Base-by-base conservation (phyloP, 1,140 invertebrate species). In the Drosophila orena region DNA sequence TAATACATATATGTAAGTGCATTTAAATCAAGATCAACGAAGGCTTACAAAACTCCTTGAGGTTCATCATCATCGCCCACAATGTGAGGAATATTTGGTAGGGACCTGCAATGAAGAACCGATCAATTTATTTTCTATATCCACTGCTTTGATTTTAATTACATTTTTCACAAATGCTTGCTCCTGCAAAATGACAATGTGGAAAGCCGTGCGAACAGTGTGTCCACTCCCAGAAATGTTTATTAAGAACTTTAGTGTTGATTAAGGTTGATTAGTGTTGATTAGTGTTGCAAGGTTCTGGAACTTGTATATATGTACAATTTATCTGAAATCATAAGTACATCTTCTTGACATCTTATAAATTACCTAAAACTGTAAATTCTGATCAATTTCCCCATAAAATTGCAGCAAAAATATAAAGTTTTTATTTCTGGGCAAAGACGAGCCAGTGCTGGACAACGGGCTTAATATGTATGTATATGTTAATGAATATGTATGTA, bases 11-110 rank as follows among this genome's bases (percentile, higher is more conserved):
- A 11, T 43, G 10, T 15, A 11, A 12, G 1, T 44, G 8, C 0
- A 4, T 17, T 4, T 4, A 20, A 4, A 20, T 4, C 17, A 14
- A 46, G 2, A 14, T 1, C 7, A 46, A 46, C 2, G n/a, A 11
- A 15, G 24, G 15, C 47, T 34, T 50, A 34, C 47, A 17, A 5
- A 50, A n/a, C 7, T 17, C 15, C 46, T 30, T 30, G n/a, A 7
- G 14, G 2, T 4, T 49, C 49, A 6, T 52, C 49, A 35, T 52
- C 49, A 35, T 52, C 49, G 30, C 49, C 49, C 15, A 52, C 49
- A 35, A 52, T 52, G 6, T 52, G 49, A 12, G 30, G 49, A 14
- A 52, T 10, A 10, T 35, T 30, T 3, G 22, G 5, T 12, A 17
- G 47, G 11, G 47, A 17, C 47, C 47, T 50, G 47, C 10, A 17